Evolutionary conservation across 2,113 vertebrate species (phyloP).

Genomic region (Dipodomys ordii): DNA sequence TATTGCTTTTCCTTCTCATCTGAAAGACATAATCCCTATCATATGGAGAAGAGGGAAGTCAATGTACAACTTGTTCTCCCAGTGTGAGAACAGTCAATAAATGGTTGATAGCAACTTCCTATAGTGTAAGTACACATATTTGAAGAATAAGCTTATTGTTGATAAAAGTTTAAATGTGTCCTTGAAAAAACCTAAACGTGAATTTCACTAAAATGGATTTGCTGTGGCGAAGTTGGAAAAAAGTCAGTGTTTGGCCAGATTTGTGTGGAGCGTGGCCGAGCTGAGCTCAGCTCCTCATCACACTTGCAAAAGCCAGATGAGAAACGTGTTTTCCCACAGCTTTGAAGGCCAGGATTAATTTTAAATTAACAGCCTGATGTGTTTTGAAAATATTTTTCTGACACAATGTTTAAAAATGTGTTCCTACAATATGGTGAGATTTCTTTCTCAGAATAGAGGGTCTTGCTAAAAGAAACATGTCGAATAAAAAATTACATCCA

Average conservation of each 20-base stretch:
- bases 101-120: background rate
- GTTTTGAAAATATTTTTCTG: conserved; percentile 79
- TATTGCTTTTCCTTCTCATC: background rate
- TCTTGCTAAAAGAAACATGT: conserved; percentile 59
- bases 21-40: background rate
- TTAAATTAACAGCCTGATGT: conserved; percentile 55
- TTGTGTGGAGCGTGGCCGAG: background rate
- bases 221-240: background rate
- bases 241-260: background rate
- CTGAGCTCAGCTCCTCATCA: fast-evolving
- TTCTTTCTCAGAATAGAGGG: conserved; percentile 41
- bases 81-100: background rate
- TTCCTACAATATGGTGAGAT: conserved; percentile 71
- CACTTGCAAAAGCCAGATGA: background rate
- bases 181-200: background rate
- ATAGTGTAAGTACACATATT: background rate
- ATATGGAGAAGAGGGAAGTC: background rate
- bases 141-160: conserved; percentile 12
- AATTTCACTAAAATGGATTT: background rate
- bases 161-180: background rate
- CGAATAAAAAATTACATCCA: conserved; percentile 14
- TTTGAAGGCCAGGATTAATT: conserved; percentile 19
- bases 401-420: conserved; percentile 69
- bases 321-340: background rate
- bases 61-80: background rate